phyloP scores from a whole-genome alignment of 1,140 invertebrate genomes.

The Hyposmocoma kahamanoa region DNA sequence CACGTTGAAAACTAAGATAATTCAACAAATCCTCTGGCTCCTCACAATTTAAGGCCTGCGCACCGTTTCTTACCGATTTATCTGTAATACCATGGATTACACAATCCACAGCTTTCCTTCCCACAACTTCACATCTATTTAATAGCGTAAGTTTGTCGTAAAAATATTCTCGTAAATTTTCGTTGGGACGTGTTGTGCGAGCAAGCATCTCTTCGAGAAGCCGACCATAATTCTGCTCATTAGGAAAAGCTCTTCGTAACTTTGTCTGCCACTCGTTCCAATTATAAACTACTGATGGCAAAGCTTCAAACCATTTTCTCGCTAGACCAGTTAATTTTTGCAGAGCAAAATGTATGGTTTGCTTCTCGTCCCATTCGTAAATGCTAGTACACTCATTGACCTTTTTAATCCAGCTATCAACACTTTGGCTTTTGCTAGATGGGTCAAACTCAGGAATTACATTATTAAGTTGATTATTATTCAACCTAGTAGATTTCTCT shows the following conservation, averaged over 20 bases:
- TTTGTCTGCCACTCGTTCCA: constrained; percentile 25
- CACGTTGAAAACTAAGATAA: not conserved
- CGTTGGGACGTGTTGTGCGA: not conserved
- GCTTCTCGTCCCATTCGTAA: constrained; percentile 13
- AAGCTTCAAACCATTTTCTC: constrained; percentile 20
- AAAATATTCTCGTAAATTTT: not conserved
- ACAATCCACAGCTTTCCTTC: constrained; percentile 1
- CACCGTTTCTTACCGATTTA: constrained; percentile 6
- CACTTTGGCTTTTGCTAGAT: not conserved
- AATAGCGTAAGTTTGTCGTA: not conserved
- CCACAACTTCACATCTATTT: not conserved
- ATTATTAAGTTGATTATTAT: constrained; percentile 1
- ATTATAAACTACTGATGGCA: constrained; percentile 17
- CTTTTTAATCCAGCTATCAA: not conserved
- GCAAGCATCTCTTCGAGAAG: constrained; percentile 1
- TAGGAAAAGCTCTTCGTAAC: constrained; percentile 15
- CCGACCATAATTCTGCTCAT: constrained; percentile 10
- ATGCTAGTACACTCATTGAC: not conserved
- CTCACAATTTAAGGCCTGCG: constrained; percentile 8
- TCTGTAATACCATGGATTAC: not conserved
- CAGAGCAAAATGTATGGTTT: constrained; percentile 14
- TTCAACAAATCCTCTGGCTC: constrained; percentile 8
- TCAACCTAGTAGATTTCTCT: not conserved
- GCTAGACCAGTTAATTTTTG: constrained; percentile 14
- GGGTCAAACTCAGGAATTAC: constrained; percentile 2